Conservation (phyloP, 1,140 invertebrate genomes). For the Nasonia vitripennis region DNA sequence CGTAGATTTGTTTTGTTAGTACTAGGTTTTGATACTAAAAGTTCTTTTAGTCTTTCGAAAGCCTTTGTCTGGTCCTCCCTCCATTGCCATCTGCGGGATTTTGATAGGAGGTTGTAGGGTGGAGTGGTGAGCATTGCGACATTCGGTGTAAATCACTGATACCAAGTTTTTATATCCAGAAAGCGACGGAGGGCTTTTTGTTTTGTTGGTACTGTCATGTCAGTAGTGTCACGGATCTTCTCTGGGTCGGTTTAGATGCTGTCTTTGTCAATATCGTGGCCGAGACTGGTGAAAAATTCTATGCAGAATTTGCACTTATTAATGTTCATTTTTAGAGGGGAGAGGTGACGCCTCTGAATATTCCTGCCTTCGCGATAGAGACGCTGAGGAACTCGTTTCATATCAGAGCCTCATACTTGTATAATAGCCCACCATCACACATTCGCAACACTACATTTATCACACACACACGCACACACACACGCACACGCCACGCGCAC, state of each 20-base stretch:
- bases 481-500: too few relatives aligned
- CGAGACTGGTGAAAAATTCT: background rate
- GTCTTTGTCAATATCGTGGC: background rate
- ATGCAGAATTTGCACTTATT: background rate
- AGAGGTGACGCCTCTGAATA: too few relatives aligned
- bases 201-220: slow-evolving; percentile 51
- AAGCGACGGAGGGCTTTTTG: slow-evolving; percentile 53
- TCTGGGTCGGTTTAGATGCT: slow-evolving; percentile 34
- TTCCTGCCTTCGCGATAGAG: too few relatives aligned
- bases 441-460: too few relatives aligned
- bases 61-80: slow-evolving; percentile 26
- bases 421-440: too few relatives aligned
- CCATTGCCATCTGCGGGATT: slow-evolving; percentile 48
- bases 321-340: background rate
- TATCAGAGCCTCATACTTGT: too few relatives aligned
- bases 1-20: slow-evolving; percentile 54
- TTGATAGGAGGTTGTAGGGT: too few relatives aligned
- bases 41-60: slow-evolving; percentile 12
- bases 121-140: too few relatives aligned
- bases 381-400: too few relatives aligned
- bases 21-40: background rate
- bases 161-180: slow-evolving; percentile 64
- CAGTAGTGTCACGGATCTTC: slow-evolving; percentile 20
- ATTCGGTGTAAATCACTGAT: slow-evolving; percentile 65
- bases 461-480: too few relatives aligned